Percentiles rank a stretch among this genome's conserved stretches.
These are phyloP conservation scores for Ursus arctos DNA, from an alignment of 2,113 vertebrate genomes.

Conservation along the genomic window DNA sequence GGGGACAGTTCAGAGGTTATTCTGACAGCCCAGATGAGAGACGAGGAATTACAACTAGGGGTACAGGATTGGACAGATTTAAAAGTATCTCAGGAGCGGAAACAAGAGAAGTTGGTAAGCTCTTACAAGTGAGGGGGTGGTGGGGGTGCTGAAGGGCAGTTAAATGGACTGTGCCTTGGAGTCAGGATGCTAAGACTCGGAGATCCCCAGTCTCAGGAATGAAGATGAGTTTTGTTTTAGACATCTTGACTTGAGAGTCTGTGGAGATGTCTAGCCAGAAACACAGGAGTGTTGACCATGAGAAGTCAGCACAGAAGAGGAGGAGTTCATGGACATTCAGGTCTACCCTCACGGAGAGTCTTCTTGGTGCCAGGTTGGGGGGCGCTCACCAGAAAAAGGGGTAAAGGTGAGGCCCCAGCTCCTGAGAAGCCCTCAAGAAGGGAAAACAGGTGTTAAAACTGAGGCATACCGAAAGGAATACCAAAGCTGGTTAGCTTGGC, in stretches of 20 bases:
- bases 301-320: neutral
- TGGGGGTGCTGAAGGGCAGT: neutral
- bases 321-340: accelerated
- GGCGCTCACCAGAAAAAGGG: neutral
- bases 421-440: neutral
- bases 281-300: neutral
- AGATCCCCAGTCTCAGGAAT: neutral
- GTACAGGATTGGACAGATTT: neutral
- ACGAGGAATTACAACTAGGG: neutral
- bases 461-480: neutral
- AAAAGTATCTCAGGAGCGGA: neutral
- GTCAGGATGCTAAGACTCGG: neutral
- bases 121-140: neutral
- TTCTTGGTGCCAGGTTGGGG: neutral
- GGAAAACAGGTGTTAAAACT: neutral
- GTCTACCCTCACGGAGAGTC: neutral
- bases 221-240: neutral
- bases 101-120: neutral
- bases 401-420: neutral
- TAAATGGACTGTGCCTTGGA: neutral
- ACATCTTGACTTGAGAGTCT: neutral
- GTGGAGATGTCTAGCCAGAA: neutral
- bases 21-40: neutral
- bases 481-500: neutral
- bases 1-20: neutral